These are phyloP conservation scores for Colletes collaris DNA, from an alignment of 2,888 invertebrate species.

Conservation along the genomic window DNA sequence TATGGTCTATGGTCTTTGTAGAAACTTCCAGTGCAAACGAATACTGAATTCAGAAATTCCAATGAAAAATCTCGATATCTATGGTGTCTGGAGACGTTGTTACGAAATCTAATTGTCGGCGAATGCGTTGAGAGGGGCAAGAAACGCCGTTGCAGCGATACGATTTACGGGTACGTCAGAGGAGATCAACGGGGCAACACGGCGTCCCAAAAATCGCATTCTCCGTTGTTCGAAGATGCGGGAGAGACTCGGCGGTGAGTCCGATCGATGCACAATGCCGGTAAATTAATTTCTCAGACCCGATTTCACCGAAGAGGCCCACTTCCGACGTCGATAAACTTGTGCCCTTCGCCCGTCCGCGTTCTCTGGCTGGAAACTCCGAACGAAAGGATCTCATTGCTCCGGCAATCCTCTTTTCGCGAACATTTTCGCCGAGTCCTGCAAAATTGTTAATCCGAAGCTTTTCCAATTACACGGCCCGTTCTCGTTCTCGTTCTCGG, in stretches of 20 bases:
- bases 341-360: constrained; percentile 30
- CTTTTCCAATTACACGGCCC: constrained; percentile 80
- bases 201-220: constrained; percentile 8
- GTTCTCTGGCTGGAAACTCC: constrained; percentile 32
- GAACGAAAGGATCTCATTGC: constrained; percentile 57
- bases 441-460: constrained; percentile 82
- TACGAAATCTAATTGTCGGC: no score
- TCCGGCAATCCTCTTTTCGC: constrained; percentile 71
- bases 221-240: neutral
- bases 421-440: constrained; percentile 80
- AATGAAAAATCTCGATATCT: no score
- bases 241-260: constrained; percentile 7
- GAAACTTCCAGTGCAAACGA: no score
- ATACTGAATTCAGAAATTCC: no score
- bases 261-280: constrained; percentile 48
- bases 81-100: no score
- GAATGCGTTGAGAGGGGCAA: neutral
- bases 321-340: constrained; percentile 70
- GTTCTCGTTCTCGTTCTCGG: constrained; percentile 50
- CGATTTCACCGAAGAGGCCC: constrained; percentile 68
- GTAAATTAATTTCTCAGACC: constrained; percentile 73
- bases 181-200: neutral
- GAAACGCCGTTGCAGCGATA: no score
- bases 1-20: no score
- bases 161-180: no score